Percentiles rank a stretch among this genome's conserved stretches.
These are phyloP conservation scores for Caenorhabditis zanzibari DNA, from an alignment of 2,888 invertebrate species.

Conservation along the genomic window DNA sequence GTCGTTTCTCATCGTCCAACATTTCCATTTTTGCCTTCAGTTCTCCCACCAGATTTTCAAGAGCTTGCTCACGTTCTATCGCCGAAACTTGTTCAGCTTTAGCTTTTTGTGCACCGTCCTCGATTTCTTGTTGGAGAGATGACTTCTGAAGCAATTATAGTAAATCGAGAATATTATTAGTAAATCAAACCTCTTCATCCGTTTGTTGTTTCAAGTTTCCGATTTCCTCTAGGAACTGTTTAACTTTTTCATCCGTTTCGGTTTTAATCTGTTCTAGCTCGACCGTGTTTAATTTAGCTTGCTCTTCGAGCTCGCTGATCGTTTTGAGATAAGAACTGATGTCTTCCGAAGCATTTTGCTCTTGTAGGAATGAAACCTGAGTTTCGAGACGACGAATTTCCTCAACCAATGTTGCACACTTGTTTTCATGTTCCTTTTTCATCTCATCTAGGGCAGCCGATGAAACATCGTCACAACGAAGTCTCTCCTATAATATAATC, in stretches of 20 bases:
- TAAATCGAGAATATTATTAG: too few species aligned
- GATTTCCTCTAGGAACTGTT: too few species aligned
- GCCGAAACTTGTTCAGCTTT: constrained; percentile 21
- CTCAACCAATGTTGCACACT: neutral
- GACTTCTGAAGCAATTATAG: too few species aligned
- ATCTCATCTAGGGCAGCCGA: neutral
- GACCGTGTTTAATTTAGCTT: too few species aligned
- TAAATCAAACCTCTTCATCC: too few species aligned
- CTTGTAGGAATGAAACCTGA: neutral
- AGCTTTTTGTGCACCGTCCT: constrained; percentile 27
- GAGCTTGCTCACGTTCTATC: constrained; percentile 2
- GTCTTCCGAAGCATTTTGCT: neutral
- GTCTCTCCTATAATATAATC: neutral
- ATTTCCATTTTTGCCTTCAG: constrained; percentile 12
- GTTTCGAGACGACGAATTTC: neutral
- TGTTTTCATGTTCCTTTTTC: neutral
- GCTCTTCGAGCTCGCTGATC: neutral
- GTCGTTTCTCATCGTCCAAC: constrained; percentile 8
- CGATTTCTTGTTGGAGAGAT: constrained; percentile 1
- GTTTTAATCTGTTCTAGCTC: too few species aligned
- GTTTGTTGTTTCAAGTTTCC: too few species aligned
- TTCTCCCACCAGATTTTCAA: constrained; percentile 10
- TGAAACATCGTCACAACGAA: neutral
- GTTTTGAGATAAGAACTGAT: neutral
- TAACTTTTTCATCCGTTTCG: too few species aligned